Base-by-base conservation (phyloP, 2,888 invertebrate genomes). In the Dynastes tityus region DNA sequence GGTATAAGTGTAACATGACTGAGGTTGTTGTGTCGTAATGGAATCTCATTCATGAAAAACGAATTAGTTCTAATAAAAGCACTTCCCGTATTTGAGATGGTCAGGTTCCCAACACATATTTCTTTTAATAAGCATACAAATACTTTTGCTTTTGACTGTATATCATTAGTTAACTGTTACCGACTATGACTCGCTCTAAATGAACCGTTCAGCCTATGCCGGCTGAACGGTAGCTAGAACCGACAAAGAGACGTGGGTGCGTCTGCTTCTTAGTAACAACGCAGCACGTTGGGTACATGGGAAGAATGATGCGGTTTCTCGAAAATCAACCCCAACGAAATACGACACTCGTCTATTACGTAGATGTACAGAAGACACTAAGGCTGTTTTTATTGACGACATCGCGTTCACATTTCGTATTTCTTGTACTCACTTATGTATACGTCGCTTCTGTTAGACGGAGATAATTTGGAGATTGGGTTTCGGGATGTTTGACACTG, bases 241-340 rank as follows among this genome's bases (percentile, higher is more conserved):
- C 77, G 77, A 77, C 77, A 77, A 77, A 77, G 77, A 53, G 67
- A 37, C 11, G 22, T 73, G 67, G 76, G 55, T 58, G 68, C 58
- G 76, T 40, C 77, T 27, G 67, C 22, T 45, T 61, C 77, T 16
- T 13, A 49, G 51, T 77, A 77, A 77, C 77, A 68, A 77, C 61
- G 68, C 58, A 58, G 13, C 53, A 64, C 64, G 49, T 64, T 63
- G 51, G 22, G 32, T 6, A 45, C 27, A 53, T 16, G 13, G 9
- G 8, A 22, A 9, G 67, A 37, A 53, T 32, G 68, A 49, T 51
- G 53, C 51, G 68, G 68, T 68, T 68, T 75, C 64, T 75, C n/a
- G 53, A 49, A 75, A 51, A 75, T 64, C 75, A 51, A 75, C 63
- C 75, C 51, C 75, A 49, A 9, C 5, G 51, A 75, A 75, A 51